phyloP scores from a whole-genome alignment of 2,888 invertebrate genomes.

The Caenorhabditis drosophilae region DNA sequence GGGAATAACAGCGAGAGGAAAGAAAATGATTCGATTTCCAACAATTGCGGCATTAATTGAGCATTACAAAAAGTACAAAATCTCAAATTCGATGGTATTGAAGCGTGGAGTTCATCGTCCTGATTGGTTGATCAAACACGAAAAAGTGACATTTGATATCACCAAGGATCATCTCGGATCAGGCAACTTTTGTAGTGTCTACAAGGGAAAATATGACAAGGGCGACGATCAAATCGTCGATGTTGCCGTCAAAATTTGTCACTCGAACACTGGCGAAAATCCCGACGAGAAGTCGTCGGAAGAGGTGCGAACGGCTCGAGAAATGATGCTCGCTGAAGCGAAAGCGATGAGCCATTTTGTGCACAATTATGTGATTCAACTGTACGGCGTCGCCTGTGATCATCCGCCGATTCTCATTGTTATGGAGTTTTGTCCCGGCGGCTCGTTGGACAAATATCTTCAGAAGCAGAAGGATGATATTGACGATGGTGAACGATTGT shows the following conservation, averaged over 20 bases:
- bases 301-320: slow-evolving; percentile 23
- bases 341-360: slow-evolving; percentile 44
- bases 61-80: slow-evolving; percentile 35
- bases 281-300: slow-evolving; percentile 13
- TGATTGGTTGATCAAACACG: slow-evolving; percentile 50
- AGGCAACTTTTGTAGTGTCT: slow-evolving; percentile 27
- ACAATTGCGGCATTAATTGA: slow-evolving; percentile 41
- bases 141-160: slow-evolving; percentile 32
- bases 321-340: slow-evolving; percentile 53
- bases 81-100: slow-evolving; percentile 25
- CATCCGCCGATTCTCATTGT: slow-evolving; percentile 97
- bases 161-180: slow-evolving; percentile 22
- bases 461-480: slow-evolving; percentile 14
- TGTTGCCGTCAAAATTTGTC: slow-evolving; percentile 26
- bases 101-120: slow-evolving; percentile 32
- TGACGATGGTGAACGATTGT: slow-evolving; percentile 18
- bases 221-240: slow-evolving; percentile 5
- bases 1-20: slow-evolving; percentile 5
- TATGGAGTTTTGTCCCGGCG: slow-evolving; percentile 84
- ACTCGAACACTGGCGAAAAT: neutral
- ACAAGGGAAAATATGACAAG: slow-evolving; percentile 16
- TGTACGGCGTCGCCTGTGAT: slow-evolving; percentile 96
- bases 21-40: slow-evolving; percentile 14
- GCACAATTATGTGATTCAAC: slow-evolving; percentile 70
- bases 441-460: slow-evolving; percentile 45